Base-by-base conservation (phyloP, 2,888 invertebrate species). In the Pinctada fucata region DNA sequence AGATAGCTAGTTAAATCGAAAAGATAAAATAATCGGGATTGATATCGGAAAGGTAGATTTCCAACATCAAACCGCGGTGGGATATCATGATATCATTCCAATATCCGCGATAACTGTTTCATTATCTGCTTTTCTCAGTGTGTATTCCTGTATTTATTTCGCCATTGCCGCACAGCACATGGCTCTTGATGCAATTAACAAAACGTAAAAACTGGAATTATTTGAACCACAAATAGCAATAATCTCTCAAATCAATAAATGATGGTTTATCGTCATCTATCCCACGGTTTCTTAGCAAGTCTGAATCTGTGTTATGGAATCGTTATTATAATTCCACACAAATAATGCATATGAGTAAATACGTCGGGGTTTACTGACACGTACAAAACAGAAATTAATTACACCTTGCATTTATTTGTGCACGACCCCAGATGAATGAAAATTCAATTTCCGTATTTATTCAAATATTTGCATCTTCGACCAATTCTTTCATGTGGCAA, bases 131-230 rank as follows among this genome's bases (percentile, higher is more conserved):
- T 58, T 52, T 72, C 72, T 47, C 71, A 13, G 31, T 31, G 72
- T 8, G 52, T 31, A 31, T 72, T 45, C 58, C n/a, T 52, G 50
- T 50, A 6, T 47, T 70, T 70, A 47, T 48, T 48, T 48, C 49
- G 48, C 63, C 13, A 16, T 49, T 48, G 50, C 51, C 65, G 48
- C 5, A 31, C 6, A 50, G 48, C 74, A 74, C 74, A 74, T 74
- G 74, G 74, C 74, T 66, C 16, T 16, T 63, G 52, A 47, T 73
- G 64, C 64, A 73, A 73, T 73, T 73, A 73, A 73, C 73, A n/a
- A 63, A 50, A 65, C 48, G 50, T 8, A 13, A 58, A 58, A 58
- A 58, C 6, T 58, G 58, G 58, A 58, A 58, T 58, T 10, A 58
- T 58, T 58, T 58, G 47, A 45, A 47, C 68, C 45, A 47, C 68